These are phyloP conservation scores for Drosophila nasuta DNA, from an alignment of 1,140 invertebrate species.

Conservation along the genomic window DNA sequence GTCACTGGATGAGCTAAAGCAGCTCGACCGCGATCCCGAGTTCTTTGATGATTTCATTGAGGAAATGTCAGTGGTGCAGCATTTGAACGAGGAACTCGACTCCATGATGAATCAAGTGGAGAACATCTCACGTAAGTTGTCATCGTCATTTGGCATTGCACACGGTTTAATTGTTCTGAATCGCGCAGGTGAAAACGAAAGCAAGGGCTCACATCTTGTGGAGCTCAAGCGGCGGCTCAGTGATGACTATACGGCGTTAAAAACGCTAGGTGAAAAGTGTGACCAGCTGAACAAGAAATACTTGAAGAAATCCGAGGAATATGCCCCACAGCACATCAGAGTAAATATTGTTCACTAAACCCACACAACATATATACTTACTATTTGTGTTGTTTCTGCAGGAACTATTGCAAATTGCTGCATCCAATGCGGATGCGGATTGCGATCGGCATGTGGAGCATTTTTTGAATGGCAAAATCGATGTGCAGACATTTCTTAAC, in stretches of 20 bases:
- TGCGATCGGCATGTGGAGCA: constrained; percentile 91
- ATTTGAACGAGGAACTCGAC: constrained; percentile 89
- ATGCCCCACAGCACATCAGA: constrained; percentile 90
- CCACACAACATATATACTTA: neutral
- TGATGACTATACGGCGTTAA: constrained; percentile 88
- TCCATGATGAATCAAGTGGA: constrained; percentile 90
- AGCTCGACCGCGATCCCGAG: constrained; percentile 88
- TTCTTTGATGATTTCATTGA: constrained; percentile 90
- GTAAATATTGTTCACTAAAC: constrained; percentile 84
- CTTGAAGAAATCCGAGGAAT: constrained; percentile 89
- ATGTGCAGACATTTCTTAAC: constrained; percentile 90
- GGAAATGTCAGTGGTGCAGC: constrained; percentile 88
- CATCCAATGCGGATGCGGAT: constrained; percentile 89
- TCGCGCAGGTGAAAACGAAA: constrained; percentile 88
- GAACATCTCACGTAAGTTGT: constrained; percentile 87
- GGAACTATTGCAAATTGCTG: constrained; percentile 87
- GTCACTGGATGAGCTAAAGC: constrained; percentile 89
- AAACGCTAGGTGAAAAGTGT: constrained; percentile 89
- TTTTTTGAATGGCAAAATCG: constrained; percentile 90
- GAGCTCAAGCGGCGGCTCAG: constrained; percentile 87
- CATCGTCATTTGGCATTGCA: no score
- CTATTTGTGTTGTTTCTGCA: constrained; percentile 44
- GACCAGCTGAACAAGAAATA: constrained; percentile 89
- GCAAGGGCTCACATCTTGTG: constrained; percentile 88
- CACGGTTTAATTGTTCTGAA: no score